Base-by-base conservation (phyloP, 2,797 vertebrate genomes). In the Todus mexicanus region DNA sequence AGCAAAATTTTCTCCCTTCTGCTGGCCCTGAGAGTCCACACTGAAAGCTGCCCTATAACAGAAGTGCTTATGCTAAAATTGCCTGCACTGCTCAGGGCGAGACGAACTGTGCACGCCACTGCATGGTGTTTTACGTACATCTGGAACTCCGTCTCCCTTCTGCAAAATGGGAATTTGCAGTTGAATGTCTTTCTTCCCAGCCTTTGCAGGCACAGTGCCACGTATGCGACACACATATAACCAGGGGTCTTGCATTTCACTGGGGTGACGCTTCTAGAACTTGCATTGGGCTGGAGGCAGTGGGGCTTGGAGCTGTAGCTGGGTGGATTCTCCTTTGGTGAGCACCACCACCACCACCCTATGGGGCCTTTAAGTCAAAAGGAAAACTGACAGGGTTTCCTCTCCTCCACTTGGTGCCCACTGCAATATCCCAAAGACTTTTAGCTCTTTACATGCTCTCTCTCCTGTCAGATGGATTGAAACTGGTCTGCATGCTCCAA, bases 41-140 rank as follows among this genome's bases (percentile, higher is more conserved):
- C n/a, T 43, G 51, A 78, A 91, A 84, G 42, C n/a, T 3, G 6
- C 5, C 12, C 38, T 0, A 0, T 0, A 0, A 40, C n/a, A 37
- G 11, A 76, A 57, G 19, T 31, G 21, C 45, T 61, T 54, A 12
- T 23, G 77, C 27, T 71, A 37, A 64, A 60, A 60, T 19, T 47
- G 48, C 18, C 31, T 31, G 15, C 17, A 37, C 25, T 35, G 27
- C 45, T 51, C 15, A 13, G 38, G 22, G 21, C 1, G 4, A 54
- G 23, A 15, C 0, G 0, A 89, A 14, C 15, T n/a, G 43, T 31
- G 20, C 6, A 16, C 0, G 0, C 5, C 23, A 21, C 16, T 65
- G n/a, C 25, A 47, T n/a, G 53, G 15, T 15, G 7, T 33, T 43
- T 50, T 17, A 10, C 31, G 78, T 31, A 20, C 5, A 11, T 7